Conservation (phyloP, 2,113 vertebrate species). For the Boleophthalmus pectinirostris region DNA sequence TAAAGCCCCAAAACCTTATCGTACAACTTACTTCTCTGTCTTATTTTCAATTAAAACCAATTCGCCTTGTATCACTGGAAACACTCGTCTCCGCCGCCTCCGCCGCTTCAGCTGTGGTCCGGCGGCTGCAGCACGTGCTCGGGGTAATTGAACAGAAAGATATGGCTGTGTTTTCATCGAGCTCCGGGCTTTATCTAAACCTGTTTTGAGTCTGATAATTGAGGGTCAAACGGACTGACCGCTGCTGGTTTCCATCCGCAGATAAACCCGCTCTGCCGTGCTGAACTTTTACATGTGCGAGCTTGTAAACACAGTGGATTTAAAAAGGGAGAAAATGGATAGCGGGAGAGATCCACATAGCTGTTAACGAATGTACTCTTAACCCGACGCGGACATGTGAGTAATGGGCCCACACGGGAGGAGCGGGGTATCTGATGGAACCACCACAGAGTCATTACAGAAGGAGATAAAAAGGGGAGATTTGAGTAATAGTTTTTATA, state of each 20-base stretch:
- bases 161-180: slow-evolving; percentile 54
- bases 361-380: slow-evolving; percentile 57
- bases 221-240: slow-evolving; percentile 70
- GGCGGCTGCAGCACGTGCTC: slow-evolving; percentile 37
- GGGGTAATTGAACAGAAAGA: slow-evolving; percentile 68
- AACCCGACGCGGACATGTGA: slow-evolving; percentile 20
- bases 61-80: slow-evolving; percentile 2
- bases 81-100: not conserved
- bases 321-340: not conserved
- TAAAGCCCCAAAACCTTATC: not conserved
- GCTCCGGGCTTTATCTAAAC: slow-evolving; percentile 65
- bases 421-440: not conserved
- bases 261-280: slow-evolving; percentile 61
- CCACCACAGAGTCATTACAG: not conserved
- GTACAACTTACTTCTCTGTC: not conserved
- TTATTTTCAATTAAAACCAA: not conserved
- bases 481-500: not conserved
- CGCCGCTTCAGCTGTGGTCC: slow-evolving; percentile 5
- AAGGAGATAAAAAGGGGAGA: not conserved
- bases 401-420: not conserved
- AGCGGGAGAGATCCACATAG: slow-evolving; percentile 31
- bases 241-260: slow-evolving; percentile 41
- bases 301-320: slow-evolving; percentile 58
- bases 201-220: slow-evolving; percentile 71
- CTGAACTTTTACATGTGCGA: slow-evolving; percentile 59